These are phyloP conservation scores for Ptychochromis oligacanthus DNA, from an alignment of 2,113 vertebrate genomes.

Conservation along the genomic window DNA sequence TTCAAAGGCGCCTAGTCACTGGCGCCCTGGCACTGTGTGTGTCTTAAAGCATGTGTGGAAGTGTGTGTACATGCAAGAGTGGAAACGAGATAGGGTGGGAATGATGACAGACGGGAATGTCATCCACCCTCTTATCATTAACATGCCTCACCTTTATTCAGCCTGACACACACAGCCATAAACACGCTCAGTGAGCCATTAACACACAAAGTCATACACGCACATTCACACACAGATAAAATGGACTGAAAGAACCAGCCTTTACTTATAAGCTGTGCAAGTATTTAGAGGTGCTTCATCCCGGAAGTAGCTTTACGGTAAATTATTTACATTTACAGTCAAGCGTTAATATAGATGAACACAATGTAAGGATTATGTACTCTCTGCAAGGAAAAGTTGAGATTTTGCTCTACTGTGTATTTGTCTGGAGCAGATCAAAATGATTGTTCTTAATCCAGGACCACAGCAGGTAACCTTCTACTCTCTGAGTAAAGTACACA, in stretches of 20 bases:
- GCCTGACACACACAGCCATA: slow-evolving; percentile 62
- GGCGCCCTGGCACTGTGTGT: slow-evolving; percentile 37
- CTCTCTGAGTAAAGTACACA: slow-evolving; percentile 14
- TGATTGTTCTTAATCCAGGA: slow-evolving; percentile 6
- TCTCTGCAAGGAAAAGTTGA: not conserved
- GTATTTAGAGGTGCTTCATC: not conserved
- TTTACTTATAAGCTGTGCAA: not conserved
- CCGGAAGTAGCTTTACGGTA: not conserved
- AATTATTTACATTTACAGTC: too few relatives aligned
- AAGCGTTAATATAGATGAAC: not conserved
- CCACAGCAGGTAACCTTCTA: slow-evolving; percentile 18
- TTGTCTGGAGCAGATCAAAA: slow-evolving; percentile 1
- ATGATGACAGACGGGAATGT: slow-evolving; percentile 77
- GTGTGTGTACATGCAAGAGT: slow-evolving; percentile 30
- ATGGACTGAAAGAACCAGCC: not conserved
- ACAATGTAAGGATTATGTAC: not conserved
- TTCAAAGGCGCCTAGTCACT: slow-evolving; percentile 56
- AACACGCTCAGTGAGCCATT: slow-evolving; percentile 49
- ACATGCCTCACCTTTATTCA: slow-evolving; percentile 69
- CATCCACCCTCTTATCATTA: slow-evolving; percentile 76
- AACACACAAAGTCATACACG: slow-evolving; percentile 29
- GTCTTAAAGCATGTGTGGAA: slow-evolving; percentile 21
- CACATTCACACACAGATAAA: slow-evolving; percentile 28
- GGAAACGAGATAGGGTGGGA: slow-evolving; percentile 64
- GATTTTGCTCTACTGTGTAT: not conserved